phyloP scores from a whole-genome alignment of 2,797 vertebrate genomes.

The Thripadectes ignobilis region DNA sequence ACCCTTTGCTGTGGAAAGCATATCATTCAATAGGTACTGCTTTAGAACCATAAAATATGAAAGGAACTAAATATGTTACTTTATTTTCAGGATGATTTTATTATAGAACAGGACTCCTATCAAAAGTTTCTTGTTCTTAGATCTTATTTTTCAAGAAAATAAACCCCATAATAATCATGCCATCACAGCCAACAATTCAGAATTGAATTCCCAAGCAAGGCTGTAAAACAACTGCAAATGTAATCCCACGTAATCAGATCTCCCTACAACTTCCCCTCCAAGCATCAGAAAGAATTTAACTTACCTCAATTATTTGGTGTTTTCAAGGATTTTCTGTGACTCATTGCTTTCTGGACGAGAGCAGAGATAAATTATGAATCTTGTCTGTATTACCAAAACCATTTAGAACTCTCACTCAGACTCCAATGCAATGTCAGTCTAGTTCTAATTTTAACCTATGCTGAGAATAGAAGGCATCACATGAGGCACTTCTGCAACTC shows the following conservation, averaged over 20 bases:
- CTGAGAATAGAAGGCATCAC: conserved; percentile 76
- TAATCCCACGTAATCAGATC: not conserved
- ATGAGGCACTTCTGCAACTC: conserved; percentile 37
- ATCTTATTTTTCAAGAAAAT: not conserved
- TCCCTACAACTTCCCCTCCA: not conserved
- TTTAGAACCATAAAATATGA: not conserved
- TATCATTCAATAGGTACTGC: not conserved
- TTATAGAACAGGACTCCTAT: not conserved
- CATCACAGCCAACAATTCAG: not conserved
- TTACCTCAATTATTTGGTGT: conserved; percentile 34
- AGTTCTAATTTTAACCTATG: conserved; percentile 77
- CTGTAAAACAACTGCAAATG: not conserved
- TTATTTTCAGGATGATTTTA: not conserved
- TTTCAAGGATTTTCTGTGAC: not conserved
- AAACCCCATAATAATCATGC: not conserved
- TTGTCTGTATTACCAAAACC: not conserved
- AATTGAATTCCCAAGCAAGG: not conserved
- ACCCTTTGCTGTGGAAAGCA: not conserved
- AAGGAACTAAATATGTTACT: not conserved
- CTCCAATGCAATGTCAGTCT: conserved; percentile 44
- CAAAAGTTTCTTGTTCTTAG: not conserved
- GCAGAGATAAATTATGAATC: not conserved
- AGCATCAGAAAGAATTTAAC: conserved; percentile 7
- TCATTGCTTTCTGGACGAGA: not conserved
- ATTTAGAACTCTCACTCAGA: conserved; percentile 33